A percentile compares a stretch with the other conserved stretches of the same genome.
Conservation (phyloP, 2,113 vertebrate species). For the Strix uralensis region DNA sequence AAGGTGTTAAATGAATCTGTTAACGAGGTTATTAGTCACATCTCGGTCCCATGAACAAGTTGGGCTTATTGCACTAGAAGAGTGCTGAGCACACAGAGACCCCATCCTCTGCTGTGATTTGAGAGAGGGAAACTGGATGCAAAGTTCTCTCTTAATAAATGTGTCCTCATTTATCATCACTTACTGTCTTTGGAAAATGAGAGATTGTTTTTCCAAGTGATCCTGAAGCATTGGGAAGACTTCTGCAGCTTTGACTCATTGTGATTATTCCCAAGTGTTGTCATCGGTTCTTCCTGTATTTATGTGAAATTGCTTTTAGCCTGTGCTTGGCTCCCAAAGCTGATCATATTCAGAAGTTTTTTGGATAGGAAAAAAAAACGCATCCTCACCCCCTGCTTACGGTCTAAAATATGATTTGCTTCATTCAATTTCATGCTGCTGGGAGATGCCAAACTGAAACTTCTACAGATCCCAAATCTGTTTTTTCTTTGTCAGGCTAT, state of each 20-base stretch:
- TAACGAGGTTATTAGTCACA: not conserved
- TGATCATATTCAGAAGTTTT: slow-evolving; percentile 5
- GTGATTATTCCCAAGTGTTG: slow-evolving; percentile 64
- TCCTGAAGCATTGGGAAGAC: slow-evolving; percentile 41
- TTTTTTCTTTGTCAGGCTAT: not conserved
- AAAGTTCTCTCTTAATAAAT: slow-evolving; percentile 21
- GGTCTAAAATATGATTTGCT: not conserved
- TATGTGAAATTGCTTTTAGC: slow-evolving; percentile 49
- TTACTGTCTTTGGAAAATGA: slow-evolving; percentile 53
- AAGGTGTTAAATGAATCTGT: slow-evolving; percentile 1
- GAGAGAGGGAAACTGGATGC: slow-evolving; percentile 14
- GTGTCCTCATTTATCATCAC: slow-evolving; percentile 41
- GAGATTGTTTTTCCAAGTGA: slow-evolving; percentile 53
- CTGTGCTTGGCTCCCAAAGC: not conserved
- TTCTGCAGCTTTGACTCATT: slow-evolving; percentile 58
- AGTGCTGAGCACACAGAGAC: not conserved
- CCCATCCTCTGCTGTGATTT: not conserved
- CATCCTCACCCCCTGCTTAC: not conserved
- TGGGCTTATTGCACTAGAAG: not conserved
- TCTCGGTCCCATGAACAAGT: not conserved
- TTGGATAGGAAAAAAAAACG: not conserved
- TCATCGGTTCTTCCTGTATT: slow-evolving; percentile 59
- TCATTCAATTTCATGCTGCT: not conserved
- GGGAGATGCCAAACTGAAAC: not conserved
- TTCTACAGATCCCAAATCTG: not conserved